Evolutionary conservation across 2,888 invertebrate species (phyloP).

Genomic region (Machimus atricapillus): DNA sequence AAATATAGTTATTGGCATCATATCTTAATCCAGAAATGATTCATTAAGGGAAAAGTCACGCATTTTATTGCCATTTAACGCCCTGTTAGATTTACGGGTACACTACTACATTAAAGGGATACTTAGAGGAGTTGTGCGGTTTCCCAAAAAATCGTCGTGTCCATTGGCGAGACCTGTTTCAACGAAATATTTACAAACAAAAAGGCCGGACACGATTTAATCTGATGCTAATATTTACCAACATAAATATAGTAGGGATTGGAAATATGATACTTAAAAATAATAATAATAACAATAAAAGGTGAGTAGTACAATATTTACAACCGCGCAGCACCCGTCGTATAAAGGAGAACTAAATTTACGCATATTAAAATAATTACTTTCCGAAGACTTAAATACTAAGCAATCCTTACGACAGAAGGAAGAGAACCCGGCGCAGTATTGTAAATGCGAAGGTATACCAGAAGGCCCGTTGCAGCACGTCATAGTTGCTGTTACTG

Average conservation of each 20-base stretch:
- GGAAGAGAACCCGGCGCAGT: slow-evolving; percentile 38
- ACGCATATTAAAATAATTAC: neutral
- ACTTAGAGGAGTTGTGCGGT: neutral
- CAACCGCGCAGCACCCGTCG: neutral
- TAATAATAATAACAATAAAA: neutral
- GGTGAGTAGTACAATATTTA: neutral
- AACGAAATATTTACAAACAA: neutral
- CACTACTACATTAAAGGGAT: neutral
- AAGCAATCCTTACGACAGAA: slow-evolving; percentile 23
- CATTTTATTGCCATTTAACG: neutral
- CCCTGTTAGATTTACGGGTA: neutral
- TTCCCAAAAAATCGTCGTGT: neutral
- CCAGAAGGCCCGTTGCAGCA: slow-evolving; percentile 36
- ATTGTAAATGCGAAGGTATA: slow-evolving; percentile 39
- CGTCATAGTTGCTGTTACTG: neutral
- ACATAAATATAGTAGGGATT: neutral
- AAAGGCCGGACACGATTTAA: neutral
- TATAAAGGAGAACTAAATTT: neutral
- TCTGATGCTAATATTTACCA: neutral
- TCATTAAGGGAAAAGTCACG: neutral
- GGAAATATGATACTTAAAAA: neutral
- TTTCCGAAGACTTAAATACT: neutral
- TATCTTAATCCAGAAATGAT: neutral
- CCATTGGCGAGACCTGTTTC: neutral
- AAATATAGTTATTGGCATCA: neutral